phyloP scores from a whole-genome alignment of 2,113 vertebrate species.

The Anoplopoma fimbria region DNA sequence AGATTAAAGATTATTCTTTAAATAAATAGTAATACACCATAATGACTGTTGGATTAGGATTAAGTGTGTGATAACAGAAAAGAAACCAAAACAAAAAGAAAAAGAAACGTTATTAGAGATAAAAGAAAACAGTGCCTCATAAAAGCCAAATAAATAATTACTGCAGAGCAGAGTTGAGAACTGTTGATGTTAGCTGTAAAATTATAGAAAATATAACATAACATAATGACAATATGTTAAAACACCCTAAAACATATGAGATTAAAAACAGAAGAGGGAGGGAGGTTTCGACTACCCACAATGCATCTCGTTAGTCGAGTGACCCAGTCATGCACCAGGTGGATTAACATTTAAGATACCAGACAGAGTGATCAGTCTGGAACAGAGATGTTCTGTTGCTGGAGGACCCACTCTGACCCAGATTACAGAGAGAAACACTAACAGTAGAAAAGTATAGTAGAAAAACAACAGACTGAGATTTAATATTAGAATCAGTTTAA shows the following conservation, averaged over 20 bases:
- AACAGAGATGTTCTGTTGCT: background rate
- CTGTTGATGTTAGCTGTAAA: background rate
- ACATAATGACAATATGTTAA: background rate
- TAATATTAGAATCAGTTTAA: slow-evolving; percentile 19
- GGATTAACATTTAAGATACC: slow-evolving; percentile 48
- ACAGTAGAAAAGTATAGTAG: background rate
- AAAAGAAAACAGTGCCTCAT: background rate
- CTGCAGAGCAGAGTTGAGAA: background rate
- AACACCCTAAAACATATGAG: background rate
- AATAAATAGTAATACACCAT: background rate
- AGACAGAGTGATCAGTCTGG: slow-evolving; percentile 26
- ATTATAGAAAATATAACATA: background rate
- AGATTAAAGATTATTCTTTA: background rate
- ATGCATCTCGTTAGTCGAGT: slow-evolving; percentile 13
- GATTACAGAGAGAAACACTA: slow-evolving; percentile 14
- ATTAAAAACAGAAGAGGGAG: background rate
- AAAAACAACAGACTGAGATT: slow-evolving; percentile 4
- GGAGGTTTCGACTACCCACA: slow-evolving; percentile 1
- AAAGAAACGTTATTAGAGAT: background rate
- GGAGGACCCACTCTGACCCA: slow-evolving; percentile 39
- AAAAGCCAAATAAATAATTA: background rate
- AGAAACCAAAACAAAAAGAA: background rate
- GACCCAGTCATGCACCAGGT: slow-evolving; percentile 16
- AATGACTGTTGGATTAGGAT: background rate
- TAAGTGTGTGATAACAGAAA: background rate